A percentile compares a stretch with the other conserved stretches of the same genome.
phyloP scores from a whole-genome alignment of 2,113 vertebrate genomes.

The Toxotes jaculatrix region DNA sequence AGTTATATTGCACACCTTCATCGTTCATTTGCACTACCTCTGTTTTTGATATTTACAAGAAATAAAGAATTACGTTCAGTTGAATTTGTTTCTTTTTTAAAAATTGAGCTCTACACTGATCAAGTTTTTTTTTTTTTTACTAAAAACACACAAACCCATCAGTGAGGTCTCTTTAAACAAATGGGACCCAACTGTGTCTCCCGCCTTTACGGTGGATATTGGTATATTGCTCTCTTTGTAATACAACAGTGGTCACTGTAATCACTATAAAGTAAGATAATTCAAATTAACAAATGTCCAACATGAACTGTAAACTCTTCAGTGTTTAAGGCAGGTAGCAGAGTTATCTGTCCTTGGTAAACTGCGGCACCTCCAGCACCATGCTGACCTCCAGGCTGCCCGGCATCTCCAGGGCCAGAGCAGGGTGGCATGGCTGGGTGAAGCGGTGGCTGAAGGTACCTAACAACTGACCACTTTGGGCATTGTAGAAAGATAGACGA shows the following conservation, averaged over 20 bases:
- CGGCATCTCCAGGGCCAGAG: slow-evolving; percentile 90
- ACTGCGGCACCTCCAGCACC: slow-evolving; percentile 89
- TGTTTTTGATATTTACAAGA: slow-evolving; percentile 57
- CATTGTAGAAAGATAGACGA: slow-evolving; percentile 91
- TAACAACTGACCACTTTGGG: slow-evolving; percentile 89
- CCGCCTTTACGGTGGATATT: slow-evolving; percentile 4
- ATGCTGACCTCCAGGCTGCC: slow-evolving; percentile 88
- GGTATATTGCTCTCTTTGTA: not conserved
- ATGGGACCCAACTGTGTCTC: not conserved
- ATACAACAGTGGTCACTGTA: slow-evolving; percentile 5
- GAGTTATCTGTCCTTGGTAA: slow-evolving; percentile 87
- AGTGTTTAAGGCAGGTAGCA: not conserved
- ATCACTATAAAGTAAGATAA: slow-evolving; percentile 8
- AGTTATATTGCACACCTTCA: slow-evolving; percentile 12
- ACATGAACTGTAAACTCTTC: slow-evolving; percentile 52
- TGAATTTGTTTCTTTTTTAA: not conserved
- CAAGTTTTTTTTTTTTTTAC: not conserved
- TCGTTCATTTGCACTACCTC: not conserved
- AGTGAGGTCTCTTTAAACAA: slow-evolving; percentile 4
- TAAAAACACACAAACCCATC: slow-evolving; percentile 29
- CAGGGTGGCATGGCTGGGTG: slow-evolving; percentile 85
- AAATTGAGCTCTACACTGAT: not conserved
- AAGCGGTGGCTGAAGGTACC: slow-evolving; percentile 88
- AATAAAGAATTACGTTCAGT: no score
- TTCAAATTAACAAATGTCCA: slow-evolving; percentile 48